Base-by-base conservation (phyloP, 35 echinoderm and acorn worm species). In the Ptychodera flava region DNA sequence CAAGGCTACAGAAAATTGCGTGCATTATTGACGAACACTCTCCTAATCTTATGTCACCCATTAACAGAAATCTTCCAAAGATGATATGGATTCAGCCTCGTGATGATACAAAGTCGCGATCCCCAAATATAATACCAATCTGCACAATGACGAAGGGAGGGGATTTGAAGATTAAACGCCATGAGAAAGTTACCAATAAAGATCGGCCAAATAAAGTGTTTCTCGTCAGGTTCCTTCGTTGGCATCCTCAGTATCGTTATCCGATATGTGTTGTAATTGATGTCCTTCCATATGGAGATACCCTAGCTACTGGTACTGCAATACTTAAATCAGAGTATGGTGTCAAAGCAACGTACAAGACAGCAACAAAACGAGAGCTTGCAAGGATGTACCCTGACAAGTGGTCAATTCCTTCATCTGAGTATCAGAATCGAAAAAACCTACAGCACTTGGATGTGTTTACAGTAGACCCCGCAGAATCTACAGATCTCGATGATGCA, bases 401-500 rank as follows among this genome's bases (percentile, higher is more conserved):
- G 28, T 97, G 95, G 95, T 33, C 36, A 33, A 91, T 97, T 76
- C 92, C 95, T 30, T 33, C 91, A n/a, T 35, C 86, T 52, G 95
- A 87, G 31, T 33, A 93, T 29, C 31, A 77, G n/a, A 86, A 32
- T 22, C 81, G 95, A 77, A 30, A 52, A 30, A 92, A 97, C 31
- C 80, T 91, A 35, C 84, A 92, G 29, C 83, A 28, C 36, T 79
- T 87, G 79, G 34, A 78, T 33, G 80, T 85, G 33, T 94, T 97
- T 85, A 97, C 95, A 16, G 82, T 97, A 27, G 95, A 97, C 83
- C 92, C 90, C 28, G 87, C 89, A n/a, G 90, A 81, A 1, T 92
- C 87, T 32, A 37, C 37, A 35, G 95, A 97, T 83, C 85, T 97
- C 1, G 95, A 97, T 75, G 95, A 97, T 92, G 95, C 95, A n/a